Conservation (phyloP, 2,797 vertebrate genomes). For the Premnoplex brunnescens region DNA sequence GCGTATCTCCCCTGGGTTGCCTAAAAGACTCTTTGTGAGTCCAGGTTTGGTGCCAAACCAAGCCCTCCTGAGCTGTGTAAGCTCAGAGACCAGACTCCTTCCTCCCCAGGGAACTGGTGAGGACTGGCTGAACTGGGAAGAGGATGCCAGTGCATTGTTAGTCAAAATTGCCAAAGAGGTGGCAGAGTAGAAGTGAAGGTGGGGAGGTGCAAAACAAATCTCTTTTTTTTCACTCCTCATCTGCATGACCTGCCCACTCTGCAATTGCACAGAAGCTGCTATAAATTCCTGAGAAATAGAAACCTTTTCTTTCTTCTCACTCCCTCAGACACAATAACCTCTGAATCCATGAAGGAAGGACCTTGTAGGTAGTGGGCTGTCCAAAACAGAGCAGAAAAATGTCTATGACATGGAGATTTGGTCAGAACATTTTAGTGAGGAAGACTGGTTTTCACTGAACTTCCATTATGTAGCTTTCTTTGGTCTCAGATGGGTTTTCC, state of each 20-base stretch:
- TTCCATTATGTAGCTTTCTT: not conserved
- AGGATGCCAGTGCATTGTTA: not conserved
- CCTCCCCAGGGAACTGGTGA: rapidly evolving
- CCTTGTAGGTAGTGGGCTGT: not conserved
- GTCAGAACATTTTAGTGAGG: not conserved
- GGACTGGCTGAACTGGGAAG: not conserved
- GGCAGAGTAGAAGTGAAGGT: not conserved
- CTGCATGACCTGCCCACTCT: not conserved
- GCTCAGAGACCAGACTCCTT: not conserved
- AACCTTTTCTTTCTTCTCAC: not conserved
- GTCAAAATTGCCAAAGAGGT: not conserved
- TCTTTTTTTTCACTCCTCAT: rapidly evolving
- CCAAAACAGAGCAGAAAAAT: not conserved
- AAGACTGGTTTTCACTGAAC: not conserved
- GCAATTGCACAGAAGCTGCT: not conserved
- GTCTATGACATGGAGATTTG: not conserved
- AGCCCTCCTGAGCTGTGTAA: not conserved
- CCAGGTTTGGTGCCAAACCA: not conserved
- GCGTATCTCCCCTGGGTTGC: not conserved
- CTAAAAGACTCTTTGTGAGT: not conserved
- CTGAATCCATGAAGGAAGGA: not conserved
- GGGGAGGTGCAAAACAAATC: not conserved
- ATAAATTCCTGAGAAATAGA: not conserved
- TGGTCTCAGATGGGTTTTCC: not conserved
- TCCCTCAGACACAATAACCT: not conserved